These are phyloP conservation scores for Sebastes trivittatus DNA, from an alignment of 2,797 vertebrate genomes.

Conservation along the genomic window DNA sequence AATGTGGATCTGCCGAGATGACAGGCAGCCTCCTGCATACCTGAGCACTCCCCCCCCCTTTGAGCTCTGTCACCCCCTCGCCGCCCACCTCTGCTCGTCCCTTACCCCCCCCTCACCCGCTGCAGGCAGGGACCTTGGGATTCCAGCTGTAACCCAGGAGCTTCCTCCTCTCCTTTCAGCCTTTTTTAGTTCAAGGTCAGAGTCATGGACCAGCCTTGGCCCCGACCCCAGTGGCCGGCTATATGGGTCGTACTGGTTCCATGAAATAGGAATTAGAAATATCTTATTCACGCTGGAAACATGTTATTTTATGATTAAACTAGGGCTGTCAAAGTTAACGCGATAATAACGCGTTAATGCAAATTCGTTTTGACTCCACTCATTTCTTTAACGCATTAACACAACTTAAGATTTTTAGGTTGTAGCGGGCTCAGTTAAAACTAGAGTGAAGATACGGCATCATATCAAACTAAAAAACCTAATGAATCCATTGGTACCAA, in stretches of 20 bases:
- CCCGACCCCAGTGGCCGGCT: constrained; percentile 39
- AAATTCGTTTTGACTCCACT: too few species aligned
- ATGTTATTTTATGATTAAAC: background rate
- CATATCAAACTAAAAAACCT: too few species aligned
- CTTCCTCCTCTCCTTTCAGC: constrained; percentile 82
- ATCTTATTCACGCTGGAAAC: constrained; percentile 10
- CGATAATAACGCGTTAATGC: too few species aligned
- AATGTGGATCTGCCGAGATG: constrained; percentile 76
- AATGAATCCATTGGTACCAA: too few species aligned
- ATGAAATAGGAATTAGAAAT: constrained; percentile 41
- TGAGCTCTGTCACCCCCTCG: too few species aligned
- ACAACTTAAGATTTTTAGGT: too few species aligned
- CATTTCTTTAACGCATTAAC: too few species aligned
- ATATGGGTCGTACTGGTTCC: constrained; percentile 36
- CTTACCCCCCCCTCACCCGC: constrained; percentile 25
- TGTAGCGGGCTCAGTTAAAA: too few species aligned
- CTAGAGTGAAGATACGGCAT: too few species aligned
- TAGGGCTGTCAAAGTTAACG: too few species aligned
- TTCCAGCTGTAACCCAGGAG: constrained; percentile 83
- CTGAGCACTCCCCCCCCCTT: constrained; percentile 62
- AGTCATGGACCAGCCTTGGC: constrained; percentile 63
- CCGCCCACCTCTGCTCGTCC: too few species aligned
- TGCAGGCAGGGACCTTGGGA: constrained; percentile 83
- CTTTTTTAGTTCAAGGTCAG: constrained; percentile 84
- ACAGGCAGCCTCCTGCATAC: constrained; percentile 81